Conservation (phyloP, 2,113 vertebrate genomes). For the Nyctereutes procyonoides region DNA sequence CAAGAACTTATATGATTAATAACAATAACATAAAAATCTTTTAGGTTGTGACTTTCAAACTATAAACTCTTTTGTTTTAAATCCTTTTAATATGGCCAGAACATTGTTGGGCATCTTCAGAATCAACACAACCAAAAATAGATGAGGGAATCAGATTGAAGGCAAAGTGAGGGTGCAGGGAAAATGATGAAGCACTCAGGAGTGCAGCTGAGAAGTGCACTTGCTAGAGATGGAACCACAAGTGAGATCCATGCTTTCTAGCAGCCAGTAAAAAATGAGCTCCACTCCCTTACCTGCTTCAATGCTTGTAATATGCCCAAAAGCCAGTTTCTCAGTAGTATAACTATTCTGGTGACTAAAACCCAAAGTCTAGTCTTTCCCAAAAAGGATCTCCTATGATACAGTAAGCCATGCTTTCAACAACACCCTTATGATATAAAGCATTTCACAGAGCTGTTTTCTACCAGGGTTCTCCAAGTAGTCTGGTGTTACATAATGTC, state of each 20-base stretch:
- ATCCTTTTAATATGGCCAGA: background rate
- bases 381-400: background rate
- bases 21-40: background rate
- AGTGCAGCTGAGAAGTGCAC: background rate
- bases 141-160: background rate
- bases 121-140: slow-evolving; percentile 19
- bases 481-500: background rate
- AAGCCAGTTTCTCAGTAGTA: background rate
- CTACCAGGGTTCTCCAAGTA: background rate
- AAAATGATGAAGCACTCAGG: background rate
- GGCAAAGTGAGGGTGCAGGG: background rate
- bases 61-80: slow-evolving; percentile 31
- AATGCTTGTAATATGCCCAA: background rate
- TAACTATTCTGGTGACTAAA: slow-evolving; percentile 3
- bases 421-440: background rate
- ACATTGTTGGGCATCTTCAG: background rate
- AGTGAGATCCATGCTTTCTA: background rate
- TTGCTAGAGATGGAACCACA: background rate
- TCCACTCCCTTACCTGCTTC: background rate
- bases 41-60: slow-evolving; percentile 21
- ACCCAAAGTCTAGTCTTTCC: slow-evolving; percentile 41
- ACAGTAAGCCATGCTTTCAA: background rate
- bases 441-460: background rate
- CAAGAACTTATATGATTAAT: background rate
- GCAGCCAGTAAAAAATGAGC: background rate